Evolutionary conservation across 2,113 vertebrate species (phyloP), one percentile per base, ranked within the genome.

Genomic region (Oncorhynchus masou): DNA sequence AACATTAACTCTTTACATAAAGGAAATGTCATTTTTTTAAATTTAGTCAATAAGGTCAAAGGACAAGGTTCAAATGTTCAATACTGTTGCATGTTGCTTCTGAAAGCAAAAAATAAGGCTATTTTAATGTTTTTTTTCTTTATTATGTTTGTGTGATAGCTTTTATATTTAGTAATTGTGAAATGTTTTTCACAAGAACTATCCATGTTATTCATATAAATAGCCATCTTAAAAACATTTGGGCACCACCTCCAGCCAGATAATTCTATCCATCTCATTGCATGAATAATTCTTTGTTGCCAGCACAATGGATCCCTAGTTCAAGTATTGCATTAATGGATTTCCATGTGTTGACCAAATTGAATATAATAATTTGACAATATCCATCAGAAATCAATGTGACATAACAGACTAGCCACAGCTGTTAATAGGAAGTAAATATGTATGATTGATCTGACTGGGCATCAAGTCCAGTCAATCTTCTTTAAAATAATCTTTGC

Each of bases 361-460:
- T 86, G 90, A 81, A 91, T 92, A 93, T 89, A 90, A 92, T 88
- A 81, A 91, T 91, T 89, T 87, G 94, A 95, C 83, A 94, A 95
- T 87, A 91, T 93, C 92, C 92, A 92, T 94, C 94, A 95, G 93
- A 90, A 96, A 98, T 98, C 96, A 95, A 98, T 97, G 83, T 83
- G 71, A 93, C 94, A 95, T 93, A 95, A 95, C 93, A 94, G 93
- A 94, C 93, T 93, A 89, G 91, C 89, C 93, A 93, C 94, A 95
- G 94, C 95, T 96, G 94, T 93, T 95, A 94, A 95, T 95, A 94
- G 93, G 80, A 95, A 95, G 96, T 98, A 97, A 98, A 99, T 99
- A 99, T 99, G 97, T 98, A 99, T 99, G 97, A 98, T 95, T 95
- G 95, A 96, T 97, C 95, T 95, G 95, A 96, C 93, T 93, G 92